Percentiles rank a stretch among this genome's conserved stretches.
These are phyloP conservation scores for Arrhopalites spinosus DNA, from an alignment of 2,888 invertebrate genomes.

Conservation along the genomic window DNA sequence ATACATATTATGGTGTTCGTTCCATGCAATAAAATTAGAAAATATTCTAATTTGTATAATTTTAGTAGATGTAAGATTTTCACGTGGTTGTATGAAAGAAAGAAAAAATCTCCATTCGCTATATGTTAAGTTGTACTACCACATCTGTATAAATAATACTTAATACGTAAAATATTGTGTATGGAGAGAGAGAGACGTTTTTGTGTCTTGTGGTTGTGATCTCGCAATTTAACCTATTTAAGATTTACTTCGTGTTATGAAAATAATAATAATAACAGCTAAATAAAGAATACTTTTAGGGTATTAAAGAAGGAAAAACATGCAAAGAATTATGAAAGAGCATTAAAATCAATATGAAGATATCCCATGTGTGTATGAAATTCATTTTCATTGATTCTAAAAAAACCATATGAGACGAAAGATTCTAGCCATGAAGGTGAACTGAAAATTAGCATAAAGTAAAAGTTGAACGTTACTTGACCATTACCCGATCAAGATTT, in stretches of 20 bases:
- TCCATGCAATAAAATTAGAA: background rate
- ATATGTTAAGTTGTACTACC: too few relatives aligned
- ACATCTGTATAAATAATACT: background rate
- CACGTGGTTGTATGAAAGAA: background rate
- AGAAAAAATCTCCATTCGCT: too few relatives aligned
- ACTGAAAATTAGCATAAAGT: background rate
- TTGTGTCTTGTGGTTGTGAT: slow-evolving; percentile 56
- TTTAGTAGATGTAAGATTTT: background rate
- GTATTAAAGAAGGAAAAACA: too few relatives aligned
- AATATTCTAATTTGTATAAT: too few relatives aligned
- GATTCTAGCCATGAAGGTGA: background rate
- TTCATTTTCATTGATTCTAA: too few relatives aligned
- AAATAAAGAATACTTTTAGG: too few relatives aligned
- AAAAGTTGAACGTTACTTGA: slow-evolving; percentile 2
- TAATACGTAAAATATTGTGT: background rate
- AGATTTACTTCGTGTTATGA: background rate
- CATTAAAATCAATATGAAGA: too few relatives aligned
- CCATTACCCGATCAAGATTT: slow-evolving; percentile 3
- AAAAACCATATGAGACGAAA: too few relatives aligned
- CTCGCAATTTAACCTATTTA: slow-evolving; percentile 43
- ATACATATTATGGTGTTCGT: too few relatives aligned
- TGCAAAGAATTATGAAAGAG: too few relatives aligned
- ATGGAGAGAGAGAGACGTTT: background rate
- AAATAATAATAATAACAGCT: too few relatives aligned
- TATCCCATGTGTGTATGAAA: too few relatives aligned